These are phyloP conservation scores for Protobothrops flavoviridis DNA, from an alignment of 2,113 vertebrate species.

Conservation along the genomic window DNA sequence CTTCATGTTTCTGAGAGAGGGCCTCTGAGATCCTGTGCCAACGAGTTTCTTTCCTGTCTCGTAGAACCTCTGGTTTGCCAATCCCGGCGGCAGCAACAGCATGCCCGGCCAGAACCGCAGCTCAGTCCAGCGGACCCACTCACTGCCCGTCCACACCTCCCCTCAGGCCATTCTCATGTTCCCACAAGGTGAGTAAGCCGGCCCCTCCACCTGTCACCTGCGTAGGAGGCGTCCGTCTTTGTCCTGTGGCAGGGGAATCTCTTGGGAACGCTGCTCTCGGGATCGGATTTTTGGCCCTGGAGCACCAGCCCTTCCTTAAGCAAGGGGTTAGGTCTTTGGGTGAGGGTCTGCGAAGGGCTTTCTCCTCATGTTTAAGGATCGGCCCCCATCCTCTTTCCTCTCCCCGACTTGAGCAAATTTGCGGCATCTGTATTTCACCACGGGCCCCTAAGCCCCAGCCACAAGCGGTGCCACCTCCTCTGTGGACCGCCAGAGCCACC, in stretches of 20 bases:
- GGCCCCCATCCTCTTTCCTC: neutral
- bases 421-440: neutral
- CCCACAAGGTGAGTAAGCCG: slow-evolving; percentile 79
- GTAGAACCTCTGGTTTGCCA: slow-evolving; percentile 91
- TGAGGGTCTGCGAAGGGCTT: neutral
- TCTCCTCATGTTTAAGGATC: too few relatives aligned
- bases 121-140: slow-evolving; percentile 92
- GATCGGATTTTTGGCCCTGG: neutral
- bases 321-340: neutral
- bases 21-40: neutral
- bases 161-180: slow-evolving; percentile 94
- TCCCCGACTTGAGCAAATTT: too few relatives aligned
- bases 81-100: slow-evolving; percentile 92
- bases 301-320: neutral
- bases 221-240: accelerated
- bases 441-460: neutral
- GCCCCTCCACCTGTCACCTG: too few relatives aligned
- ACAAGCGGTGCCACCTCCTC: neutral
- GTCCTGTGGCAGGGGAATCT: neutral
- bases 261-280: neutral
- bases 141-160: slow-evolving; percentile 92
- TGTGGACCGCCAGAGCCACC: neutral
- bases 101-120: slow-evolving; percentile 94
- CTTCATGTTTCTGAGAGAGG: neutral
- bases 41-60: neutral